A percentile compares a stretch with the other conserved stretches of the same genome.
Evolutionary conservation across 2,113 vertebrate genomes (phyloP).

Genomic region (Mellivora capensis): DNA sequence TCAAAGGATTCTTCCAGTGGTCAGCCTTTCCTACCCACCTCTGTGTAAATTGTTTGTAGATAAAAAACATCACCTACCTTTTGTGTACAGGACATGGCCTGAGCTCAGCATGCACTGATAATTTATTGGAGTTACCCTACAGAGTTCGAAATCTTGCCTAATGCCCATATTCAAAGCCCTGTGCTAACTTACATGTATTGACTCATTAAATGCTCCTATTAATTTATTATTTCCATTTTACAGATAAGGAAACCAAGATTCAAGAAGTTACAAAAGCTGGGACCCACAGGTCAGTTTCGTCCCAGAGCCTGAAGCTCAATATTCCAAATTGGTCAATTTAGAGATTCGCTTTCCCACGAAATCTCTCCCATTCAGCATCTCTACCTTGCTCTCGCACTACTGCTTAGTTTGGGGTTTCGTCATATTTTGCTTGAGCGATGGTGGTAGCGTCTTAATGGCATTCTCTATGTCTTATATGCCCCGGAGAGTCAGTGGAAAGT

Average conservation of each 20-base stretch:
- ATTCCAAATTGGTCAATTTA: not conserved
- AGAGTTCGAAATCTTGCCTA: not conserved
- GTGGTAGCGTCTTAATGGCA: not conserved
- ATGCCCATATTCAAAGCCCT: not conserved
- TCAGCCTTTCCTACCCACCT: not conserved
- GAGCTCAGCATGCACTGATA: not conserved
- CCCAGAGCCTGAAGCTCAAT: not conserved
- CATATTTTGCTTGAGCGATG: not conserved
- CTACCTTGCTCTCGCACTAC: rapidly evolving
- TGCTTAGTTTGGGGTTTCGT: not conserved
- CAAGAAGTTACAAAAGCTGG: not conserved
- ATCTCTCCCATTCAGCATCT: not conserved
- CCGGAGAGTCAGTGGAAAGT: not conserved
- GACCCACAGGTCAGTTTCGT: not conserved
- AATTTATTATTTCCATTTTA: not conserved
- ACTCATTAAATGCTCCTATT: not conserved
- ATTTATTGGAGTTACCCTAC: not conserved
- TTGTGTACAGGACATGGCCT: not conserved
- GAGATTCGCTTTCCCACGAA: not conserved
- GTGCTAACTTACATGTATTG: not conserved
- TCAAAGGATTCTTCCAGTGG: not conserved
- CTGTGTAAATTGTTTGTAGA: not conserved
- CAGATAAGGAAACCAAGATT: not conserved
- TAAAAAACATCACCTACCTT: not conserved
- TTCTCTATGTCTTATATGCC: not conserved